Base-by-base conservation (phyloP, 2,888 invertebrate species). In the Drosophila meridiana region DNA sequence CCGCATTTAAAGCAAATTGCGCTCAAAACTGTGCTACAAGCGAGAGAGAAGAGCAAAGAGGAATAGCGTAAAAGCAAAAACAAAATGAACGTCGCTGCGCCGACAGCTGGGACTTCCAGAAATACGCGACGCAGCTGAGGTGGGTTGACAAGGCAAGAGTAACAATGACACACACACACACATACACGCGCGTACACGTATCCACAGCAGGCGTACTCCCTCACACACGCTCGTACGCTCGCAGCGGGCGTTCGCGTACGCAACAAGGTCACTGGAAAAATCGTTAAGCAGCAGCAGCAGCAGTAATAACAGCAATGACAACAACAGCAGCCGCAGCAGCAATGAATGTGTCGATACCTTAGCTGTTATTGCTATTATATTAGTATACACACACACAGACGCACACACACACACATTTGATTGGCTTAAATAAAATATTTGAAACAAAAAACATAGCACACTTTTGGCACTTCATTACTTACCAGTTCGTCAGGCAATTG, bases 191-290 rank as follows among this genome's bases (percentile, higher is more conserved):
- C 20, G 20, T 20, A 20, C 20, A 20, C 20, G 20, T 20, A 20
- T 20, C 20, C 30, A 36, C 5, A 64, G 40, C 40, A 36, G 40
- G 66, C 60, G 40, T 60, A 32, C 30, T 60, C 45, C 60, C 58
- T 69, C 76, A 68, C 30, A 52, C 63, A 68, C 65, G 53, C 34
- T 40, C 4, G 38, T 4, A 52, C 34, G 52, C 34, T 62, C 34
- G 40, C 28, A 83, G 88, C 80, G 82, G 82, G 75, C 82, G 70
- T 59, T 70, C 73, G 88, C 82, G 87, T 90, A 92, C 91, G 91
- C 92, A 93, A 92, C 93, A 93, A 93, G 93, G 93, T 93, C 93
- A 93, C 91, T 92, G 93, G 92, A 93, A 93, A 92, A 92, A 92
- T 92, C 92, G 92, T 92, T 91, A 92, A 90, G 78, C 78, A 91